Evolutionary conservation across 2,797 vertebrate species (phyloP), one percentile per base, ranked within the genome.

Genomic region (Remorina albescens): DNA sequence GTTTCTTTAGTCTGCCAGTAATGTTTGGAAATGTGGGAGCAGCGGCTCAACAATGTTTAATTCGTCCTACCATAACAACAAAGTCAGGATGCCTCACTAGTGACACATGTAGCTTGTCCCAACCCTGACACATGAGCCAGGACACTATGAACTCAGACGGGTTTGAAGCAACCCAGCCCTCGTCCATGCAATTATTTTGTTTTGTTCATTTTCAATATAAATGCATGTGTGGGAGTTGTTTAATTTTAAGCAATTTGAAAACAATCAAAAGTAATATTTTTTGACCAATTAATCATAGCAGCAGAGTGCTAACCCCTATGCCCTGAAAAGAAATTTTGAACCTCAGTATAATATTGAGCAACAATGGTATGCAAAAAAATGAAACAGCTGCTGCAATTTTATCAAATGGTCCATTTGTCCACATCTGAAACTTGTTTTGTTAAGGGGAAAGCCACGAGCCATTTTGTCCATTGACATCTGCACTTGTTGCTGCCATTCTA

Each of bases 51-150:
- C 19, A 9, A 41, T 67, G 36, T 67, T 46, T 42, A 75, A 58
- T 19, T 15, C 63, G 37, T 37, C 25, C 21, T 44, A 32, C 70
- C 62, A 30, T 46, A 50, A 67, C 75, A 62, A 54, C 65, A 72
- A 76, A 71, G 65, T 76, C 54, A 53, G 67, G 56, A 69, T 62
- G 59, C 41, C 36, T 80, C 64, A 74, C 82, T 78, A 81, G 61
- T 47, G 65, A 47, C 53, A 36, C 60, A 55, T 16, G 12, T 44
- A n/a, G n/a, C n/a, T n/a, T n/a, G 77, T 64, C 71, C 60, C 18
- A 26, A n/a, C 53, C 44, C 28, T 68, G 73, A 72, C 72, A 75
- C 57, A 2, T 74, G n/a, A 76, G 65, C 62, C 46, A 49, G 67
- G 72, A 83, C 74, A 67, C 42, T 42, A 4, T 18, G 21, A 78